phyloP scores from a whole-genome alignment of 2,113 vertebrate genomes.

The Phalacrocorax brasilianus region DNA sequence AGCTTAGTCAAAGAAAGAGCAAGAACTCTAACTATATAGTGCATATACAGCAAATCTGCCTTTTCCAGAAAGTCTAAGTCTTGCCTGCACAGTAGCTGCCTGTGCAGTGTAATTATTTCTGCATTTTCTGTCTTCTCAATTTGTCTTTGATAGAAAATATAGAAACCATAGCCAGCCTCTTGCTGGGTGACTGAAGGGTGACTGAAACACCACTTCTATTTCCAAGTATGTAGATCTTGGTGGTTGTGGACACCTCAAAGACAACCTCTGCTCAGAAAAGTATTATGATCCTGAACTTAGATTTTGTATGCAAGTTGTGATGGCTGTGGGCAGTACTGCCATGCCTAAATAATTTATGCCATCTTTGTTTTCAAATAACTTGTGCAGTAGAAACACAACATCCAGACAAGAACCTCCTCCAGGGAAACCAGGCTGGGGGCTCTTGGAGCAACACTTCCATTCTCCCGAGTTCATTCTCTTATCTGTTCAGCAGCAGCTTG shows the following conservation, averaged over 20 bases:
- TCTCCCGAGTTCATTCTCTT: neutral
- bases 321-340: neutral
- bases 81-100: neutral
- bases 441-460: neutral
- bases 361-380: neutral
- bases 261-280: neutral
- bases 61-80: neutral
- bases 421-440: neutral
- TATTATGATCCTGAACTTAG: neutral
- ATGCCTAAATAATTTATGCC: neutral
- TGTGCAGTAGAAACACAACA: neutral
- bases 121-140: neutral
- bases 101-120: neutral
- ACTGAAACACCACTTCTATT: neutral
- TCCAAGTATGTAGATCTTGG: neutral
- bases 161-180: neutral
- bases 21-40: neutral
- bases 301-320: neutral
- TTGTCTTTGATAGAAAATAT: neutral
- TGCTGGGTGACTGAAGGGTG: neutral
- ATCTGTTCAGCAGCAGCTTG: slow-evolving; percentile 12
- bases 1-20: neutral
- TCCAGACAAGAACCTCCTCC: neutral
- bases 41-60: neutral
- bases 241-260: neutral